Evolutionary conservation across 2,888 invertebrate genomes (phyloP).

Genomic region (Cerastis leucographa): DNA sequence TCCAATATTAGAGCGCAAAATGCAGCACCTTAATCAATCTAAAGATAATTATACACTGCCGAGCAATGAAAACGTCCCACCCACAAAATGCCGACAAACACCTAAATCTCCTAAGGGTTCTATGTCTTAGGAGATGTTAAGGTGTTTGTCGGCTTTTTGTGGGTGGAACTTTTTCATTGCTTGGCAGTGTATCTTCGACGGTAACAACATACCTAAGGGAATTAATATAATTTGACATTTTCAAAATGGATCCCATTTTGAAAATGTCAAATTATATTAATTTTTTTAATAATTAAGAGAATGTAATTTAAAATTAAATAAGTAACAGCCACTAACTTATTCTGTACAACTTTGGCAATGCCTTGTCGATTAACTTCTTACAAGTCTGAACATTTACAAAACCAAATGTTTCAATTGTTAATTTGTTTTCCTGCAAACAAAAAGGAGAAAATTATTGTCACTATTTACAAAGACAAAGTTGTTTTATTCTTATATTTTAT

Average conservation of each 20-base stretch:
- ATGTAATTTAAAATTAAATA: neutral
- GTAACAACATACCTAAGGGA: neutral
- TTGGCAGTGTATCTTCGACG: neutral
- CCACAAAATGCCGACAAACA: too few species aligned
- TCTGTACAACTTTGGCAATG: slow-evolving; percentile 60
- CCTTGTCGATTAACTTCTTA: slow-evolving; percentile 73
- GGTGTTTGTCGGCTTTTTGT: too few species aligned
- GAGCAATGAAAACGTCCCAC: too few species aligned
- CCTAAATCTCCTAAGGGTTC: too few species aligned
- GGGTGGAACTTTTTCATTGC: too few species aligned
- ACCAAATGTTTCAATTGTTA: slow-evolving; percentile 73
- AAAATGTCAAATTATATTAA: too few species aligned
- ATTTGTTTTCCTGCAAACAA: slow-evolving; percentile 71
- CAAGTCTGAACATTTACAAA: slow-evolving; percentile 75
- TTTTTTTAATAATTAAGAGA: too few species aligned
- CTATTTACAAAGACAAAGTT: neutral
- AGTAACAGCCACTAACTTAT: slow-evolving; percentile 70
- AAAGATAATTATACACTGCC: neutral
- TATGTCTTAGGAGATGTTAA: too few species aligned
- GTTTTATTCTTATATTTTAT: too few species aligned
- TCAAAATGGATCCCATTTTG: too few species aligned
- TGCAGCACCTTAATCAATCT: neutral
- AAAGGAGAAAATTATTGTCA: neutral
- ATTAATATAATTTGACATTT: neutral
- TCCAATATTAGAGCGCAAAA: neutral